Conservation (phyloP, 2,888 invertebrate genomes). For the Siphlonurus alternatus region DNA sequence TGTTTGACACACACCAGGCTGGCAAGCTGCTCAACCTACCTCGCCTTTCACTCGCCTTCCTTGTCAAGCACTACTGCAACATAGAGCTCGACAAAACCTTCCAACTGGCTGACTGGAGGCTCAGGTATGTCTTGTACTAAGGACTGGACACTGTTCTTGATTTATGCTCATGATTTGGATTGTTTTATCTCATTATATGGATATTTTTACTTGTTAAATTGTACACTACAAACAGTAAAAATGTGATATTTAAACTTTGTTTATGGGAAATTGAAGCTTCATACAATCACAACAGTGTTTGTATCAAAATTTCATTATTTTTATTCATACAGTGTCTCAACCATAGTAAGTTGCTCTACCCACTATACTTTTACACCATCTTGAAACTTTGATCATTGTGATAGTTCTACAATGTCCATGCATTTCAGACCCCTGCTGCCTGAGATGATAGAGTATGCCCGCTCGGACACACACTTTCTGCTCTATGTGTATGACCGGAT, state of each 20-base stretch:
- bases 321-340: too few species aligned
- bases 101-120: constrained; percentile 91
- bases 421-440: constrained; percentile 56
- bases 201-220: neutral
- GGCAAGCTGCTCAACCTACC: constrained; percentile 52
- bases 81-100: constrained; percentile 73
- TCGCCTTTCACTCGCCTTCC: constrained; percentile 54
- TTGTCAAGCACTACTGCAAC: constrained; percentile 62
- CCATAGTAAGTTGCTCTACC: too few species aligned
- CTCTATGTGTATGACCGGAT: constrained; percentile 73
- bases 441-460: constrained; percentile 68
- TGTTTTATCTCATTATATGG: constrained; percentile 4
- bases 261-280: too few species aligned
- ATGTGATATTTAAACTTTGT: too few species aligned
- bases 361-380: too few species aligned
- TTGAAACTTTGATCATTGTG: too few species aligned
- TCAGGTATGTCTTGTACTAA: constrained; percentile 33
- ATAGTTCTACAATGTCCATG: too few species aligned
- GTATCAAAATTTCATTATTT: too few species aligned
- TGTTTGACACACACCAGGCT: constrained; percentile 93
- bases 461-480: constrained; percentile 88
- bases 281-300: too few species aligned
- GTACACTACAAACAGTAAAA: neutral
- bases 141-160: neutral
- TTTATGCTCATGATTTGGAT: neutral